phyloP scores from a whole-genome alignment of 2,888 invertebrate species.

The Mesorhabditis sp. region DNA sequence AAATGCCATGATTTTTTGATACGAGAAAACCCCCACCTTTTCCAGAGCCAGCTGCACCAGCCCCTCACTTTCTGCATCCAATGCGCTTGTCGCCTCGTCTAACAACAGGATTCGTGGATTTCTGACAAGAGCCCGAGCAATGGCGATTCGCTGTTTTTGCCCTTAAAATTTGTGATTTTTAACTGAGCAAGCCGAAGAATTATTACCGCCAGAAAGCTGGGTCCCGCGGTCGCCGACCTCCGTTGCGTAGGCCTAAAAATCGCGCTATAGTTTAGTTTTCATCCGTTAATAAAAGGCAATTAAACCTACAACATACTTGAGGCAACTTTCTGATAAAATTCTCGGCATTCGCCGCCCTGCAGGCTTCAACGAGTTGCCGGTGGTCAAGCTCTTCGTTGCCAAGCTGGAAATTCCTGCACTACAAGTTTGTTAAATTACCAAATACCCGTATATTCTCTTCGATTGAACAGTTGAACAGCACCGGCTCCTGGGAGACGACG shows the following conservation, averaged over 20 bases:
- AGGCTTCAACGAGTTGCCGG: constrained; percentile 38
- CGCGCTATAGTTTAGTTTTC: neutral
- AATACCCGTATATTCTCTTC: constrained; percentile 64
- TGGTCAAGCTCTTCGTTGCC: constrained; percentile 56
- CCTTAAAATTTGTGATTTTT: constrained; percentile 7
- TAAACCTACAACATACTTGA: constrained; percentile 20
- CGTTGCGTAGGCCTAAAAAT: constrained; percentile 35
- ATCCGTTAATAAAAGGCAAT: neutral
- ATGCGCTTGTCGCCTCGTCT: constrained; percentile 46
- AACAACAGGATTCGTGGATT: constrained; percentile 45
- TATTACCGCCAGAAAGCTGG: constrained; percentile 38
- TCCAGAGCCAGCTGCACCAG: constrained; percentile 63
- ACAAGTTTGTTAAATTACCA: constrained; percentile 25
- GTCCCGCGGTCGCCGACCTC: constrained; percentile 48
- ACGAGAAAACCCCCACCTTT: constrained; percentile 54
- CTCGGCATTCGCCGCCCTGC: constrained; percentile 59
- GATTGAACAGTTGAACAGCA: constrained; percentile 66
- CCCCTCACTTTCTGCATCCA: constrained; percentile 43
- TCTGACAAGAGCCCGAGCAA: constrained; percentile 48
- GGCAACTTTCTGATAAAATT: constrained; percentile 60
- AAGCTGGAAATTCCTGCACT: constrained; percentile 54
- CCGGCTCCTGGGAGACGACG: constrained; percentile 62
- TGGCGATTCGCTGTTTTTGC: constrained; percentile 49
- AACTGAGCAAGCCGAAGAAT: neutral
- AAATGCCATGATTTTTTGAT: neutral